phyloP scores from a whole-genome alignment of 2,888 invertebrate species.

The Lepidonotus clava region DNA sequence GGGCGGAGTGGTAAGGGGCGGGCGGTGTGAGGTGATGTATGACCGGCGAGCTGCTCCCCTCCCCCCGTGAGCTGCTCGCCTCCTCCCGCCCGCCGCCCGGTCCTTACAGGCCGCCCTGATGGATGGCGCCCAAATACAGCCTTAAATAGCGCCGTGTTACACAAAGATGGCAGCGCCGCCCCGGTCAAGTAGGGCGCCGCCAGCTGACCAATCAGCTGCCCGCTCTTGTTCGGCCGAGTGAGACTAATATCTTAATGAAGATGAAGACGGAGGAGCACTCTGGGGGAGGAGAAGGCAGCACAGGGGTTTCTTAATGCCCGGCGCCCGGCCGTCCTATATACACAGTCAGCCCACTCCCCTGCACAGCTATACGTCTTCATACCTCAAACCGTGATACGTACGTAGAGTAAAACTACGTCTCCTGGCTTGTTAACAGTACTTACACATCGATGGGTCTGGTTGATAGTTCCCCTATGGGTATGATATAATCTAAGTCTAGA shows the following conservation, averaged over 20 bases:
- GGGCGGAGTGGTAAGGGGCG: too few relatives aligned
- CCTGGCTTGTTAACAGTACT: too few relatives aligned
- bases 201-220: neutral
- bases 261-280: neutral
- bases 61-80: neutral
- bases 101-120: neutral
- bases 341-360: too few relatives aligned
- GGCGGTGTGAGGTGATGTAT: too few relatives aligned
- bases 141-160: neutral
- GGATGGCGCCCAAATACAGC: neutral
- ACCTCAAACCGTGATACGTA: too few relatives aligned
- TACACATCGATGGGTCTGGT: too few relatives aligned
- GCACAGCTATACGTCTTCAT: too few relatives aligned
- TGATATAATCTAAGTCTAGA: too few relatives aligned
- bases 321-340: neutral
- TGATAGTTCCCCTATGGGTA: too few relatives aligned
- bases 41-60: too few relatives aligned
- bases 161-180: neutral
- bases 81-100: neutral
- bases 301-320: neutral
- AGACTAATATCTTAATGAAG: conserved; percentile 30
- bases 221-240: neutral
- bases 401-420: too few relatives aligned
- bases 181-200: neutral
- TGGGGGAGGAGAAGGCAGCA: neutral